Evolutionary conservation across 2,888 invertebrate genomes (phyloP), one percentile per base, ranked within the genome.

Genomic region (Platynereis dumerilii): DNA sequence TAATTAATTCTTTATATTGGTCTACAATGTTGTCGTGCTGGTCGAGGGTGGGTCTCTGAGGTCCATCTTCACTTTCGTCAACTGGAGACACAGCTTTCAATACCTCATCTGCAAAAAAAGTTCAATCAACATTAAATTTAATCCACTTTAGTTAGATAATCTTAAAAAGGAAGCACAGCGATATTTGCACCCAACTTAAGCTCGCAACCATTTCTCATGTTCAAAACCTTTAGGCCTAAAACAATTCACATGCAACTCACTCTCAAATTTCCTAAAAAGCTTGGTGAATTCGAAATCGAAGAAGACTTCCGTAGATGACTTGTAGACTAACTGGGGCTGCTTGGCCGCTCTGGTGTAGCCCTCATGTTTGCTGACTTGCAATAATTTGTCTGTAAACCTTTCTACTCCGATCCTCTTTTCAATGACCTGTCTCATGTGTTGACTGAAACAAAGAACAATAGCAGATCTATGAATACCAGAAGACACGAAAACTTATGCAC

Each of bases 271-370:
- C 74, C 95, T 97, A 82, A 94, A 93, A 28, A 97, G 86, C 78
- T 91, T 90, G 78, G 96, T 96, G 86, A 97, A 99, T 85, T 96
- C 94, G 82, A 93, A 94, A 84, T 99, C 98, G 52, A 99, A 87
- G 62, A 96, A 86, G 22, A 97, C 87, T 70, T 97, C 96, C 0
- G 86, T 86, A 2, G 92, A 86, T 62, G 88, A 87, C 81, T 90
- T 90, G 15, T 91, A 92, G 54, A 90, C 88, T 34, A 93, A 89
- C 84, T 97, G 96, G 0, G 98, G 96, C 77, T 93, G 93, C 82
- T 98, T 97, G 24, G 94, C 90, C 20, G 97, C 94, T 78, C 90
- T 89, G 64, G 92, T 92, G 86, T 97, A 99, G 52, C 91, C 88
- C 85, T 98, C 98, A 80, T 94, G 93, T 60, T 92, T 90, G 0